A percentile compares a stretch with the other conserved stretches of the same genome.
These are phyloP conservation scores for Cydia pomonella DNA, from an alignment of 1,140 invertebrate genomes.

Conservation along the genomic window DNA sequence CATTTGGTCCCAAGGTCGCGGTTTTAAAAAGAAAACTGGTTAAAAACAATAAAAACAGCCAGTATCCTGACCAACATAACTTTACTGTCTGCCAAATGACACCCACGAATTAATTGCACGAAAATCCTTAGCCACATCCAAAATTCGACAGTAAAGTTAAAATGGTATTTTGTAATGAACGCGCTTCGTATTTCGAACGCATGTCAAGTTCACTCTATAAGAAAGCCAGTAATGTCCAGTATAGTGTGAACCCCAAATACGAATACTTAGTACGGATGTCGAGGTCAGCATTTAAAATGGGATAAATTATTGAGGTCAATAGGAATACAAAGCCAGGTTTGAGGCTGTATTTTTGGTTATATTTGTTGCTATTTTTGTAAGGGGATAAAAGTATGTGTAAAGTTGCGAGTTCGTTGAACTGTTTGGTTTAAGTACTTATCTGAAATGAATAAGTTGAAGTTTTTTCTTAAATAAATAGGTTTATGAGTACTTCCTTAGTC, in stretches of 20 bases:
- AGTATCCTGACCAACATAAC: conserved; percentile 16
- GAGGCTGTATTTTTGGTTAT: conserved; percentile 6
- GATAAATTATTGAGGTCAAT: neutral
- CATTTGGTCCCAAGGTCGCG: conserved; percentile 20
- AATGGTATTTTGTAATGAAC: conserved; percentile 11
- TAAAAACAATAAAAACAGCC: conserved; percentile 29
- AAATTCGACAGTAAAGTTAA: neutral
- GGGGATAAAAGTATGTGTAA: neutral
- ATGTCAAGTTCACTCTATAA: neutral
- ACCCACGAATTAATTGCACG: neutral
- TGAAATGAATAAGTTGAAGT: neutral
- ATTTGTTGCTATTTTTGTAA: conserved; percentile 3
- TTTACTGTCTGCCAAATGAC: neutral
- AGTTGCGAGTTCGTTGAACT: neutral
- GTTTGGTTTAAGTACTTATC: neutral
- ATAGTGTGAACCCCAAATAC: neutral
- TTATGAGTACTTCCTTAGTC: too few relatives aligned
- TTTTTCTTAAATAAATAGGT: neutral
- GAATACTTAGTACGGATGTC: neutral
- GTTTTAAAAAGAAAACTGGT: conserved; percentile 29
- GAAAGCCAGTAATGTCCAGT: neutral
- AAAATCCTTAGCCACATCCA: neutral
- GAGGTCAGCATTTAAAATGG: neutral
- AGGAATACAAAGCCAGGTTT: neutral
- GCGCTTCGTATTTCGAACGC: neutral